Conservation (phyloP, 2,888 invertebrate species). For the Brachycybe producta region DNA sequence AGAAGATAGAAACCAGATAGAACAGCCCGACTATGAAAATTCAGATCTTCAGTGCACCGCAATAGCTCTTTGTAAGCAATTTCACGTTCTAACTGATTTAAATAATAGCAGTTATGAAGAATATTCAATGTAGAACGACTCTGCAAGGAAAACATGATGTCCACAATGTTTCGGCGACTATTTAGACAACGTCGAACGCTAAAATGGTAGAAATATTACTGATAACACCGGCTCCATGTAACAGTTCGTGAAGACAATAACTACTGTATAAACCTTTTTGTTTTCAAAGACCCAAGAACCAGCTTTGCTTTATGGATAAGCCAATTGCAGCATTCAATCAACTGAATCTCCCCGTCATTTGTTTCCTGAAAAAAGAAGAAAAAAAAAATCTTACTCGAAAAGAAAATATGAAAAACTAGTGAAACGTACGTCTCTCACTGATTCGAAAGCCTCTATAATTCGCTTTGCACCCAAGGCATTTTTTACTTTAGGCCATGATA, state of each 20-base stretch:
- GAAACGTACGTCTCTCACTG: background rate
- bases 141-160: slow-evolving; percentile 1
- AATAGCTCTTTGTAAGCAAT: too few relatives aligned
- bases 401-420: background rate
- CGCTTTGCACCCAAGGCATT: background rate
- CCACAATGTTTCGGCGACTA: background rate
- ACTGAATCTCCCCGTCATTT: background rate
- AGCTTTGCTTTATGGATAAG: slow-evolving; percentile 11
- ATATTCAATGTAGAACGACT: slow-evolving; percentile 1
- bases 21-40: too few relatives aligned
- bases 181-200: background rate
- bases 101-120: background rate
- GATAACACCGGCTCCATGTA: background rate
- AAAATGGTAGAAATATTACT: background rate
- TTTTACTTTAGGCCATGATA: slow-evolving; percentile 9
- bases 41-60: too few relatives aligned
- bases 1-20: slow-evolving; percentile 3
- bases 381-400: background rate
- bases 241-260: background rate
- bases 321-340: slow-evolving; percentile 1
- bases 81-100: background rate
- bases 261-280: background rate
- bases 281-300: slow-evolving; percentile 2
- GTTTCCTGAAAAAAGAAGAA: background rate
- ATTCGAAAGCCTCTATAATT: slow-evolving; percentile 3